Evolutionary conservation across 2,113 vertebrate genomes (phyloP).

Genomic region (Onychostoma macrolepis): DNA sequence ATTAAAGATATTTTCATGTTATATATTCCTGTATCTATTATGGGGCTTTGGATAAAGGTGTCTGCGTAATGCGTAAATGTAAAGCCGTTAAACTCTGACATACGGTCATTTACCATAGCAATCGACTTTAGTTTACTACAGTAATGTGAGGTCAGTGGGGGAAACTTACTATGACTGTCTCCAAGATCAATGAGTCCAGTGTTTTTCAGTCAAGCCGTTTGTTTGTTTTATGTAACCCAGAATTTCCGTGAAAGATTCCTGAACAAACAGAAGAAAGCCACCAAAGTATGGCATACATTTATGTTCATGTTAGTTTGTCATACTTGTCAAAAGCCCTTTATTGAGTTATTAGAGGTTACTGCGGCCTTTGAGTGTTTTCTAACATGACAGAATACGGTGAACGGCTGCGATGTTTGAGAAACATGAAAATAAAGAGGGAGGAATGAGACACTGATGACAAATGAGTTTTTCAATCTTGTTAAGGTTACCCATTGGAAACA

Average conservation of each 20-base stretch:
- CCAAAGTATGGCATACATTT: not conserved
- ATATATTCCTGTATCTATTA: not conserved
- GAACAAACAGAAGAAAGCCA: not conserved
- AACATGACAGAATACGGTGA: constrained; percentile 72
- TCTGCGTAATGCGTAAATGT: not conserved
- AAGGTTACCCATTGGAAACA: too few species aligned
- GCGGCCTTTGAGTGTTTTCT: constrained; percentile 67
- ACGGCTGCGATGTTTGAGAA: not conserved
- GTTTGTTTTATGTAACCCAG: not conserved
- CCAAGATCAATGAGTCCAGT: not conserved
- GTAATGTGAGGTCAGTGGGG: not conserved
- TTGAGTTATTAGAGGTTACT: constrained; percentile 74
- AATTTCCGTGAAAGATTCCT: not conserved
- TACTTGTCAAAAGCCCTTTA: not conserved
- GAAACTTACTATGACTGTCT: not conserved
- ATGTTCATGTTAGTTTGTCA: not conserved
- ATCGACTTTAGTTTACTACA: not conserved
- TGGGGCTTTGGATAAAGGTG: not conserved
- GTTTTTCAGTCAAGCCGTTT: not conserved
- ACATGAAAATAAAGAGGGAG: not conserved
- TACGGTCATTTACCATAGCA: not conserved
- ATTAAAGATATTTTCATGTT: not conserved
- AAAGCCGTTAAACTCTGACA: not conserved
- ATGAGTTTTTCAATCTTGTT: too few species aligned
- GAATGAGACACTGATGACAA: not conserved